phyloP scores from a whole-genome alignment of 2,888 invertebrate species.

The Toxonevra muliebris region DNA sequence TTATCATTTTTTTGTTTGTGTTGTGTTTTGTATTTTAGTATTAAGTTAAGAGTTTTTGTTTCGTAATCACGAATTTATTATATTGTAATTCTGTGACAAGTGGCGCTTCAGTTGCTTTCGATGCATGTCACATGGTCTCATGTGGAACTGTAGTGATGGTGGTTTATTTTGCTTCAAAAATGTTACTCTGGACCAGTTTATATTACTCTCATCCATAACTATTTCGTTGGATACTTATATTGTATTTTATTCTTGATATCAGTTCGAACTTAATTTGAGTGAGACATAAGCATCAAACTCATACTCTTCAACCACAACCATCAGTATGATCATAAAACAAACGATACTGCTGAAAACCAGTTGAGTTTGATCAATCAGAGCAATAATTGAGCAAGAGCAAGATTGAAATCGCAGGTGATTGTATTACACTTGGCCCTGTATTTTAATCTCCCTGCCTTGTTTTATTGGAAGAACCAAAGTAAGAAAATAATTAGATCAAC shows the following conservation, averaged over 20 bases:
- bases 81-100: slow-evolving; percentile 64
- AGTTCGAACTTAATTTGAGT: too few relatives aligned
- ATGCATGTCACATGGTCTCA: background rate
- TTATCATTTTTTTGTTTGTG: slow-evolving; percentile 26
- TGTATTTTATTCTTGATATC: background rate
- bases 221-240: background rate
- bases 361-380: too few relatives aligned
- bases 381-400: too few relatives aligned
- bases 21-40: slow-evolving; percentile 19
- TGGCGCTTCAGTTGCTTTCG: slow-evolving; percentile 56
- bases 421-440: too few relatives aligned
- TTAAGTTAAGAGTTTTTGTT: slow-evolving; percentile 58
- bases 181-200: slow-evolving; percentile 13
- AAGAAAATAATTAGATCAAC: too few relatives aligned
- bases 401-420: too few relatives aligned
- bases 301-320: too few relatives aligned
- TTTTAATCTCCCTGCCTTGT: too few relatives aligned
- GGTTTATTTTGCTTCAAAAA: slow-evolving; percentile 25
- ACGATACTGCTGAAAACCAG: too few relatives aligned
- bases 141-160: slow-evolving; percentile 15
- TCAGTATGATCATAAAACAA: too few relatives aligned
- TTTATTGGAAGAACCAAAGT: too few relatives aligned
- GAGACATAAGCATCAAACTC: too few relatives aligned
- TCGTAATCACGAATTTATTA: slow-evolving; percentile 65
- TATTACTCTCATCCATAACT: background rate